Percentiles rank a stretch among this genome's conserved stretches.
These are phyloP conservation scores for Habroteleia sp. DNA, from an alignment of 2,888 invertebrate species.

Conservation along the genomic window DNA sequence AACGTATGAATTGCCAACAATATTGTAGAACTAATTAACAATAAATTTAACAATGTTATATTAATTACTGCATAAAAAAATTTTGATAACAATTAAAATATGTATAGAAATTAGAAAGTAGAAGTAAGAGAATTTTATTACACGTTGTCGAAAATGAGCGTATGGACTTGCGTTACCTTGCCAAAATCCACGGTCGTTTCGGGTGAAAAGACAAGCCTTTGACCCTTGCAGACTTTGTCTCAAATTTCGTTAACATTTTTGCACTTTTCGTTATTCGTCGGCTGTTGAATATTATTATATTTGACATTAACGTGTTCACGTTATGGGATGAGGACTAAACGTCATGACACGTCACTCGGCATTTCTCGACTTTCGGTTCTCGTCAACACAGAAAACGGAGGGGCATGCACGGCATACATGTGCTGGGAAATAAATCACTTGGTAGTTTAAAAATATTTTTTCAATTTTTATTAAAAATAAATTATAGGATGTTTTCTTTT, in stretches of 20 bases:
- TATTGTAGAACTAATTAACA: too few relatives aligned
- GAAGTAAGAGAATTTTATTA: too few relatives aligned
- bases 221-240: constrained; percentile 98
- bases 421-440: too few relatives aligned
- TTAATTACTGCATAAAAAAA: too few relatives aligned
- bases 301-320: constrained; percentile 48
- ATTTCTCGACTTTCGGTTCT: constrained; percentile 32
- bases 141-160: neutral
- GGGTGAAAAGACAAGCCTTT: constrained; percentile 99
- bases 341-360: constrained; percentile 59
- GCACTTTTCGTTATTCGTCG: constrained; percentile 30
- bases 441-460: too few relatives aligned
- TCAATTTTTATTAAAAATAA: too few relatives aligned
- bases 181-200: constrained; percentile 98
- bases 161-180: constrained; percentile 82
- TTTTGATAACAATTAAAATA: too few relatives aligned
- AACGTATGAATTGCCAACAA: too few relatives aligned
- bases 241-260: constrained; percentile 97
- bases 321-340: constrained; percentile 50
- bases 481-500: too few relatives aligned
- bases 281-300: constrained; percentile 22
- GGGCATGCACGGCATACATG: too few relatives aligned
- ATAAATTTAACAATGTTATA: too few relatives aligned
- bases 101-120: too few relatives aligned
- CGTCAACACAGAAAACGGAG: constrained; percentile 15